Base-by-base conservation (phyloP, 2,888 invertebrate genomes). In the Notodonta dromedarius region DNA sequence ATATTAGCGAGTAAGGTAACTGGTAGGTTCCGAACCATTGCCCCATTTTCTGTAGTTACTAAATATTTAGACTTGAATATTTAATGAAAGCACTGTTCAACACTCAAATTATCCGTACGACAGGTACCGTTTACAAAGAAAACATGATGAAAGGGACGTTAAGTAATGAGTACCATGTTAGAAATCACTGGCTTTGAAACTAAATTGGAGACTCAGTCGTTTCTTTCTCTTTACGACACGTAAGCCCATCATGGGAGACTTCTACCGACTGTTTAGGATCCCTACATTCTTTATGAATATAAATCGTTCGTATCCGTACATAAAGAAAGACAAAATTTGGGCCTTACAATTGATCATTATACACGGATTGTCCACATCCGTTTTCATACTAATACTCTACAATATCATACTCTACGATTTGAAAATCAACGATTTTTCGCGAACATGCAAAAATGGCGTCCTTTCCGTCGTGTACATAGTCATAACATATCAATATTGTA, bases 251-350 rank as follows among this genome's bases (percentile, higher is more conserved):
- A 79, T 79, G 80, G 63, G 76, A 7, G 46, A 76, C 50, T 80
- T 73, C 46, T 73, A 82, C 0, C 51, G 70, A n/a, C 57, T 69
- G 48, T 82, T 69, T 42, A 66, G 59, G 52, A 24, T 65, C 13
- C 9, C 68, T 1, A 40, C 66, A 0, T 24, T 0, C 4, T 75
- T 77, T 2, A 61, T 76, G 64, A 62, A 56, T 2, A 3, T 79
- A 0, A 68, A 55, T 50, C 24, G 66, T 0, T 65, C 67, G 0
- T 71, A 81, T 48, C 81, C 81, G 0, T 42, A 52, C 9, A 58
- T 73, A 5, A 56, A 62, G 11, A 67, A 59, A 14, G 62, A 77
- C 40, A 51, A 4, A 9, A 77, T 63, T 63, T 82, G 80, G 80
- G 5, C 65, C 0, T 1, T 67, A 0, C 56, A 65, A 13, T 68